Conservation (phyloP, 2,888 invertebrate genomes). For the Lepidocyrtinus sp. region DNA sequence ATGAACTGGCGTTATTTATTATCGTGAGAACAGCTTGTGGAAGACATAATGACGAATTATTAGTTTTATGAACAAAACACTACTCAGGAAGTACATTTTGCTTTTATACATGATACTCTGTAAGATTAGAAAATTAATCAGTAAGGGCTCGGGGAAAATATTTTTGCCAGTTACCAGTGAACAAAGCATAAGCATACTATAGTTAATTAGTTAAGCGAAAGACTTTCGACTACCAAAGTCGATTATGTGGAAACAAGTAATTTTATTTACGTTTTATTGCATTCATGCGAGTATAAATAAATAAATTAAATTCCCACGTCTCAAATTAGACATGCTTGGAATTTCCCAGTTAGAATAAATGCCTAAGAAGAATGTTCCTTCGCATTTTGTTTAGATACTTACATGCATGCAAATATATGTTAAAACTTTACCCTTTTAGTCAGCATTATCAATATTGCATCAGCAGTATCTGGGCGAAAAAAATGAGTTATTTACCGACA, state of each 20-base stretch:
- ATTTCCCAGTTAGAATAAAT: too few relatives aligned
- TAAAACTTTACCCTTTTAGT: too few relatives aligned
- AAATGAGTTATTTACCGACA: too few relatives aligned
- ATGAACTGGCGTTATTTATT: not conserved
- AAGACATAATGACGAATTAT: constrained; percentile 33
- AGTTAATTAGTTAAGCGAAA: not conserved
- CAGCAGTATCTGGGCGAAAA: too few relatives aligned
- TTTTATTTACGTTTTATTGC: not conserved
- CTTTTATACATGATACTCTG: not conserved
- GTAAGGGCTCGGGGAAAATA: not conserved
- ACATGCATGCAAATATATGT: too few relatives aligned
- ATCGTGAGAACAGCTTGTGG: not conserved
- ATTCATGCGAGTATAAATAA: not conserved
- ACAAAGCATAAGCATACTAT: not conserved
- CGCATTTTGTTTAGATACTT: too few relatives aligned
- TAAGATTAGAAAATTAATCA: constrained; percentile 7
- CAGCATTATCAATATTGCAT: too few relatives aligned
- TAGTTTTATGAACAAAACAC: not conserved
- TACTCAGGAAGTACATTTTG: not conserved
- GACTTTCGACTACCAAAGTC: not conserved
- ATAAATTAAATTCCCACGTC: not conserved
- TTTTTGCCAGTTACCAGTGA: not conserved
- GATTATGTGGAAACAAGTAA: not conserved
- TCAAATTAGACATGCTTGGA: too few relatives aligned
- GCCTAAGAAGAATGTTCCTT: too few relatives aligned